Percentiles rank a stretch among this genome's conserved stretches.
These are phyloP conservation scores for Euzophera pinguis DNA, from an alignment of 2,888 invertebrate genomes.

Conservation along the genomic window DNA sequence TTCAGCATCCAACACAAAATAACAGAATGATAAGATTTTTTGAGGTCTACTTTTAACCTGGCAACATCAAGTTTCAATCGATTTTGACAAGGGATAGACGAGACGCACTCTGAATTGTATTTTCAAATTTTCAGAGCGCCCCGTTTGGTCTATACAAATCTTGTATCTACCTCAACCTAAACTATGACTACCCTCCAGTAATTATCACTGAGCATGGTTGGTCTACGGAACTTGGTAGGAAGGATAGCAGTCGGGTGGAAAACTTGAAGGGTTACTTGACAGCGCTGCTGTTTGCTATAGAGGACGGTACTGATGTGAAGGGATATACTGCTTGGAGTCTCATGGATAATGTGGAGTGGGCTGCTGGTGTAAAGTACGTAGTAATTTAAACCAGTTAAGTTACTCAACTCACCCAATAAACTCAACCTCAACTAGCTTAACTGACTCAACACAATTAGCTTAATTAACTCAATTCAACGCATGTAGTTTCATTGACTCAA, in stretches of 20 bases:
- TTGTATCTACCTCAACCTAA: constrained; percentile 46
- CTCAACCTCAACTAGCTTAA: too few relatives aligned
- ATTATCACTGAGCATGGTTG: constrained; percentile 82
- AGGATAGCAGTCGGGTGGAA: constrained; percentile 62
- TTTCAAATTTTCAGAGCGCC: constrained; percentile 40
- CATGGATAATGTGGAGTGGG: constrained; percentile 85
- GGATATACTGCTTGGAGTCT: constrained; percentile 83
- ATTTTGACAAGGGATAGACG: too few relatives aligned
- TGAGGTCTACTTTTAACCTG: too few relatives aligned
- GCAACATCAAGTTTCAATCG: too few relatives aligned
- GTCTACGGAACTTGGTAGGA: constrained; percentile 59
- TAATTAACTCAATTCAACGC: too few relatives aligned
- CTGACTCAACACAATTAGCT: too few relatives aligned
- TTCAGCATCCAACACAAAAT: too few relatives aligned
- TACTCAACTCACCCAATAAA: too few relatives aligned
- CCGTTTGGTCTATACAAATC: constrained; percentile 63
- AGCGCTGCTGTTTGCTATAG: constrained; percentile 67
- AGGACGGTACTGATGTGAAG: constrained; percentile 65
- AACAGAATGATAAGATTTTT: too few relatives aligned
- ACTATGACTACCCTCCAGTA: constrained; percentile 49
- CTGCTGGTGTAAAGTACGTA: constrained; percentile 74
- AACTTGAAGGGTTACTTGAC: constrained; percentile 60
- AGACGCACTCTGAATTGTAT: too few relatives aligned
- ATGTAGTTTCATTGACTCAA: too few relatives aligned
- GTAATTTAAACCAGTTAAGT: too few relatives aligned